Percentiles rank a stretch among this genome's conserved stretches.
phyloP scores from a whole-genome alignment of 2,888 invertebrate species.

The Chrysopilus asiliformis region DNA sequence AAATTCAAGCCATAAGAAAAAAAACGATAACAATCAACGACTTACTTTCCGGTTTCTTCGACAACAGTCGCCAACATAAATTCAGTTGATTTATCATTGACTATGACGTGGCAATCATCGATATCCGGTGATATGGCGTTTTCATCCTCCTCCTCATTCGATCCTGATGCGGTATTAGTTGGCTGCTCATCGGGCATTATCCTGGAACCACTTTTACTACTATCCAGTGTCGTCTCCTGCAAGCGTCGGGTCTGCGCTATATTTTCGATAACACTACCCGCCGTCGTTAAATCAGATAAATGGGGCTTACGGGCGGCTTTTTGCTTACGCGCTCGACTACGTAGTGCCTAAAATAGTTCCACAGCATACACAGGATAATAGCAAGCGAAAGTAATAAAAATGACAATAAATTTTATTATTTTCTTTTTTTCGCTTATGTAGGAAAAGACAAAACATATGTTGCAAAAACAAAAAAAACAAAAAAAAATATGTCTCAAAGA shows the following conservation, averaged over 20 bases:
- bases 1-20: no score
- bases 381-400: no score
- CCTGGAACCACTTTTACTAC: conserved; percentile 35
- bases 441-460: background rate
- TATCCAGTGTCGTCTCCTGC: conserved; percentile 60
- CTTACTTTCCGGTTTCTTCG: conserved; percentile 70
- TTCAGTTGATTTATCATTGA: conserved; percentile 81
- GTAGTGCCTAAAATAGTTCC: conserved; percentile 58
- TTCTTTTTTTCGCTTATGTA: background rate
- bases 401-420: no score
- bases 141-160: conserved; percentile 73
- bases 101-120: conserved; percentile 71
- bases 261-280: conserved; percentile 78
- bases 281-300: conserved; percentile 52
- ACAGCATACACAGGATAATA: no score
- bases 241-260: conserved; percentile 68
- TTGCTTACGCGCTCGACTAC: conserved; percentile 70
- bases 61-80: conserved; percentile 81
- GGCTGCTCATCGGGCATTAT: conserved; percentile 59
- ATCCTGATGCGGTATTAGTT: conserved; percentile 81
- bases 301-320: conserved; percentile 68
- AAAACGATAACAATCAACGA: conserved; percentile 20
- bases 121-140: conserved; percentile 48
- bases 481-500: conserved; percentile 1
- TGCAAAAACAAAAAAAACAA: background rate